Evolutionary conservation across 1,140 invertebrate genomes (phyloP), one percentile per base, ranked within the genome.

Genomic region (Apis cerana): DNA sequence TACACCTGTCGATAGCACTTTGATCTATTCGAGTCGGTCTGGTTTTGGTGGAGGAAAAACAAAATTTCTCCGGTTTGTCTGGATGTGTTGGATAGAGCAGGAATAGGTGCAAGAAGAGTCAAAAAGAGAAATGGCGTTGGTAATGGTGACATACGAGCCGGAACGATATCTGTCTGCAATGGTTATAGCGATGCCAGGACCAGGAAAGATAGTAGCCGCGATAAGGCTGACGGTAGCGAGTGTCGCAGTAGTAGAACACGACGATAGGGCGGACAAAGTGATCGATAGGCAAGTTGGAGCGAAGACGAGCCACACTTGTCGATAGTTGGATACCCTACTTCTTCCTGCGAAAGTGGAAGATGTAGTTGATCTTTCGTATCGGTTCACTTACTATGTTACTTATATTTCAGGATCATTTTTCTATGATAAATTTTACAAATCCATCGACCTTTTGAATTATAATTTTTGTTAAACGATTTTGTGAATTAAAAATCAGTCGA

Each of bases 271-370:
- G 68, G 86, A 80, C 83, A 70, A 87, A 82, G 87, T 88, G 85
- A 88, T 88, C 85, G 87, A 88, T 88, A 85, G 83, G 75, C 83
- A 80, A 87, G 84, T 85, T 85, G 50, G n/a, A 81, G 54, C 52
- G 75, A 80, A 71, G 83, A 81, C 70, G 82, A 65, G 65, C 19
- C 71, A 21, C 43, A 68, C 65, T 84, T 84, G 82, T 80, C 85
- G 79, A 82, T 75, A 58, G 58, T 75, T 79, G 72, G 50, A 81
- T 75, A 75, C 56, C 76, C 48, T n/a, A 52, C 70, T 86, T 84
- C 69, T 84, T 81, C 74, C 75, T 19, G 61, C 9, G 27, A 59
- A 77, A 75, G 61, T 70, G 54, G n/a, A 52, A 58, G n/a, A 75
- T 48, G n/a, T 61, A 74, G 62, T 75, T 52, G 74, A 77, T 80